A percentile compares a stretch with the other conserved stretches of the same genome.
Evolutionary conservation across 2,113 vertebrate genomes (phyloP).

Genomic region (Pelecanoides urinatrix): DNA sequence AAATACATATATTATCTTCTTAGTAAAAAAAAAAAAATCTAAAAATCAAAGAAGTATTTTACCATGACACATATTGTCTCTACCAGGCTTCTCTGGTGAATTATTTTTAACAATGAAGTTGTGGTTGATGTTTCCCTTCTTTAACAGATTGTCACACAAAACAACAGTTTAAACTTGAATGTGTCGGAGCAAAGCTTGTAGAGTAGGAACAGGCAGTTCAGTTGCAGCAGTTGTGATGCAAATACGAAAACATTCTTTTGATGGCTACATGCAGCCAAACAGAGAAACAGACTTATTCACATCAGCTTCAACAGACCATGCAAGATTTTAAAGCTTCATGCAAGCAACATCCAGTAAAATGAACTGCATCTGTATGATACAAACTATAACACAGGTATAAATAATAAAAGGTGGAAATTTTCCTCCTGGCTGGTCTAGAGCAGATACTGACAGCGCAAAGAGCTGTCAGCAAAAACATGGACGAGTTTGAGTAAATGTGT

Average conservation of each 20-base stretch:
- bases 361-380: background rate
- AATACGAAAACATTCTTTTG: background rate
- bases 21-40: background rate
- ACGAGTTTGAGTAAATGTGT: background rate
- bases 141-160: background rate
- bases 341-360: background rate
- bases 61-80: background rate
- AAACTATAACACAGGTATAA: background rate
- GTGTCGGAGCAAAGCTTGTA: background rate
- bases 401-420: background rate
- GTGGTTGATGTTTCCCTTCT: background rate
- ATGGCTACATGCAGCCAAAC: background rate
- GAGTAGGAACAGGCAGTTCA: background rate
- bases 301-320: background rate
- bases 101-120: background rate
- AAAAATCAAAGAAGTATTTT: background rate
- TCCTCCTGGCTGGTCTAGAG: background rate
- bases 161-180: background rate
- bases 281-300: background rate
- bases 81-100: background rate
- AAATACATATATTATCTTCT: background rate
- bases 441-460: fast-evolving
- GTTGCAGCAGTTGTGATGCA: background rate
- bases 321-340: background rate
- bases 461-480: background rate